phyloP scores from a whole-genome alignment of 1,140 invertebrate species.

The Lasioglossum albipes region DNA sequence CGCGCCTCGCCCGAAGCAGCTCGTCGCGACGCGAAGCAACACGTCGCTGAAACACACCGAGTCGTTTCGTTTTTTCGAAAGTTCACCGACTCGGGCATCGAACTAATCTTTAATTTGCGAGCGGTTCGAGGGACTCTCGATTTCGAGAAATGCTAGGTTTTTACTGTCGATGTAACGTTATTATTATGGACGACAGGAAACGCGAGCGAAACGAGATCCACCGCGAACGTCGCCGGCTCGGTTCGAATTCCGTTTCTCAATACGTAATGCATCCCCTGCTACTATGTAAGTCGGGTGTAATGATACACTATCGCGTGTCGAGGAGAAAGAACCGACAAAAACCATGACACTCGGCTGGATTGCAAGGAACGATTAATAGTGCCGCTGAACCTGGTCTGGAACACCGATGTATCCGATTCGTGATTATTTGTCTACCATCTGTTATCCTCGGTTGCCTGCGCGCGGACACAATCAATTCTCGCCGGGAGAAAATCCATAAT shows the following conservation, averaged over 20 bases:
- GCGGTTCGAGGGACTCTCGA: no score
- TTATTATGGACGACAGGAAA: constrained; percentile 43
- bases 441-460: no score
- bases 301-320: constrained; percentile 48
- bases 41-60: background rate
- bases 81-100: no score
- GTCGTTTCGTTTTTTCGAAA: background rate
- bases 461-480: no score
- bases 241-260: constrained; percentile 58
- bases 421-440: background rate
- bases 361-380: constrained; percentile 26
- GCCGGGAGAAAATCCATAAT: no score
- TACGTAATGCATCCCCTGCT: constrained; percentile 43
- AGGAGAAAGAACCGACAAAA: constrained; percentile 53
- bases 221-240: constrained; percentile 21
- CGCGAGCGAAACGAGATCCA: constrained; percentile 50
- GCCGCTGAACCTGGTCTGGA: background rate
- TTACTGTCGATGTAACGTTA: constrained; percentile 17
- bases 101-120: no score
- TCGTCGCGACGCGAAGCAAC: no score
- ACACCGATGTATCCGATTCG: constrained; percentile 6
- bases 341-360: constrained; percentile 23
- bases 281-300: constrained; percentile 45
- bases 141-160: no score
- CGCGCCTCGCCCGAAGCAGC: background rate